Conservation (phyloP, 2,113 vertebrate species). For the Osmerus eperlanus region DNA sequence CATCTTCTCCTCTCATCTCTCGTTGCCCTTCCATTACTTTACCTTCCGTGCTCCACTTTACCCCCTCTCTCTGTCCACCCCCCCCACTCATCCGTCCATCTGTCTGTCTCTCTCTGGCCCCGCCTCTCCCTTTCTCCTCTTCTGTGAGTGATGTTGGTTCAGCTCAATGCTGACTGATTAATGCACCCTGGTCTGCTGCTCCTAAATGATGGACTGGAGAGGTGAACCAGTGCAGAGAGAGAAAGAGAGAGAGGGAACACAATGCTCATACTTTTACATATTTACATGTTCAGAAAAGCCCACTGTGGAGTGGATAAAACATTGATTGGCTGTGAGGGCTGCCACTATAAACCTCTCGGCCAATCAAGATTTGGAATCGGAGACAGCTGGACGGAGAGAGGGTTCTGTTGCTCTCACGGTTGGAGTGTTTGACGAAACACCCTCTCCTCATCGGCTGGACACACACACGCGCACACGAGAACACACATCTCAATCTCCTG, state of each 20-base stretch:
- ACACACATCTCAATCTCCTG: neutral
- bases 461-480: neutral
- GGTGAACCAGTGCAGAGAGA: neutral
- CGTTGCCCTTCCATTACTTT: neutral
- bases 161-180: conserved; percentile 28
- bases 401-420: neutral
- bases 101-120: neutral
- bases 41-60: neutral
- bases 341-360: too few species aligned
- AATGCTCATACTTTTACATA: too few species aligned
- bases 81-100: neutral
- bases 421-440: neutral
- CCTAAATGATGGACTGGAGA: conserved; percentile 29
- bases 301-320: too few species aligned
- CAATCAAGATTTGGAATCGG: too few species aligned
- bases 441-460: neutral
- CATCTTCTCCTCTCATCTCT: neutral
- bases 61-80: neutral
- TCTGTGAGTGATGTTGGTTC: conserved; percentile 25
- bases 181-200: conserved; percentile 22
- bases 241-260: neutral
- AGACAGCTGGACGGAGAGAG: too few species aligned
- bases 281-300: too few species aligned
- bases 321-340: too few species aligned
- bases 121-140: neutral